Evolutionary conservation across 1,140 invertebrate genomes (phyloP).

Genomic region (Limonius californicus): DNA sequence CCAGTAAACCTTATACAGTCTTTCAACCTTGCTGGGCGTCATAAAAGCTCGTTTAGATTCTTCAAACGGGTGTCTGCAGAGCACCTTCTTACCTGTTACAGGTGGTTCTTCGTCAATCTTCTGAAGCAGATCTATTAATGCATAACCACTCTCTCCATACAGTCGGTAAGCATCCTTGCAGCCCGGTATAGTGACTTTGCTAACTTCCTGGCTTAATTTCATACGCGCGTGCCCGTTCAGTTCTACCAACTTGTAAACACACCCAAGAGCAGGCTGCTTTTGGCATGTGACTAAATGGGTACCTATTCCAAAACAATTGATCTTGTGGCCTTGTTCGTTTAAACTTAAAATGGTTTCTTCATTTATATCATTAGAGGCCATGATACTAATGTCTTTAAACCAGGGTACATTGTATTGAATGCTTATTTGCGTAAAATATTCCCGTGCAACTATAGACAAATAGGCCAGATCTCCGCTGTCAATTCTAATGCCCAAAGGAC

Average conservation of each 20-base stretch:
- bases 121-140: conserved; percentile 87
- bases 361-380: conserved; percentile 98
- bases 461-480: conserved; percentile 98
- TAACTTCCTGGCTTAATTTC: conserved; percentile 96
- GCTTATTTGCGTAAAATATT: conserved; percentile 77
- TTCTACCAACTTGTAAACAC: conserved; percentile 98
- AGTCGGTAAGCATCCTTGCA: conserved; percentile 75
- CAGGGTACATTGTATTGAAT: conserved; percentile 74
- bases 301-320: conserved; percentile 95
- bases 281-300: conserved; percentile 74
- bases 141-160: conserved; percentile 88
- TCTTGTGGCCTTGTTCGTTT: conserved; percentile 95
- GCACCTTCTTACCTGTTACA: conserved; percentile 70
- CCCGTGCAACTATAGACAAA: conserved; percentile 78
- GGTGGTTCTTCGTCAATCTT: conserved; percentile 76
- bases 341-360: conserved; percentile 97
- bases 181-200: conserved; percentile 96
- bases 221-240: conserved; percentile 89
- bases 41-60: conserved; percentile 94
- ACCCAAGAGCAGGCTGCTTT: conserved; percentile 92
- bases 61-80: conserved; percentile 85
- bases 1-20: conserved; percentile 77
- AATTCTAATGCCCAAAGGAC: conserved; percentile 85
- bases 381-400: conserved; percentile 86
- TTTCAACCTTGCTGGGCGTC: conserved; percentile 77